phyloP scores from a whole-genome alignment of 2,113 vertebrate genomes.

The Echinops telfairi region DNA sequence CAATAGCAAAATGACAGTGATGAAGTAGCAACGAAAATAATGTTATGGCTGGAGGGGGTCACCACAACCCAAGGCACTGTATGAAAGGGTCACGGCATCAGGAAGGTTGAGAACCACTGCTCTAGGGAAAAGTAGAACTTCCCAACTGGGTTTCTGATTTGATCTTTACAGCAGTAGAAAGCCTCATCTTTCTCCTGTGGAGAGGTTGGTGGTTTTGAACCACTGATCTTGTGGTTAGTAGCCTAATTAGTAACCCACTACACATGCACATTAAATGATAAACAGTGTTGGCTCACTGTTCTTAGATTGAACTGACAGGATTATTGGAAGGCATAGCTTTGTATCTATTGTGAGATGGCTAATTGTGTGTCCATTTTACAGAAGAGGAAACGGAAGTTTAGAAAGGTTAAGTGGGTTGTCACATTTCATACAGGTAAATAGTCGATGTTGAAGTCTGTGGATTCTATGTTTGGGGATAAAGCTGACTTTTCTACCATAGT shows the following conservation, averaged over 20 bases:
- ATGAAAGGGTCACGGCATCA: too few species aligned
- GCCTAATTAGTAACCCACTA: neutral
- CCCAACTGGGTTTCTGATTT: too few species aligned
- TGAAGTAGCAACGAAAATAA: too few species aligned
- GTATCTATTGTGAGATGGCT: neutral
- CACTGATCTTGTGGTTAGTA: neutral
- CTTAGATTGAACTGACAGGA: neutral
- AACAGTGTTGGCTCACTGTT: neutral
- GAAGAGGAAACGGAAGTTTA: constrained; percentile 37
- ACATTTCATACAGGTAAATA: neutral
- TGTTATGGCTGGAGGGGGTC: too few species aligned
- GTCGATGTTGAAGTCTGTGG: neutral
- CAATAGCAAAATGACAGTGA: too few species aligned
- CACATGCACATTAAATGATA: too few species aligned
- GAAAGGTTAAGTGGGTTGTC: neutral
- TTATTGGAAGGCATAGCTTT: neutral
- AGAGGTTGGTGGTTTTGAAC: neutral
- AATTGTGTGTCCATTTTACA: constrained; percentile 3
- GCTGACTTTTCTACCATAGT: neutral
- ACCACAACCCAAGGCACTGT: too few species aligned
- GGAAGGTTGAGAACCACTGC: too few species aligned
- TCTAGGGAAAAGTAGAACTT: too few species aligned
- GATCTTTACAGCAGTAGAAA: neutral
- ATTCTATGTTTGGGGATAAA: constrained; percentile 18
- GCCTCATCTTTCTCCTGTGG: neutral